Conservation (phyloP, 2,888 invertebrate genomes). For the Sminthurides aquaticus region DNA sequence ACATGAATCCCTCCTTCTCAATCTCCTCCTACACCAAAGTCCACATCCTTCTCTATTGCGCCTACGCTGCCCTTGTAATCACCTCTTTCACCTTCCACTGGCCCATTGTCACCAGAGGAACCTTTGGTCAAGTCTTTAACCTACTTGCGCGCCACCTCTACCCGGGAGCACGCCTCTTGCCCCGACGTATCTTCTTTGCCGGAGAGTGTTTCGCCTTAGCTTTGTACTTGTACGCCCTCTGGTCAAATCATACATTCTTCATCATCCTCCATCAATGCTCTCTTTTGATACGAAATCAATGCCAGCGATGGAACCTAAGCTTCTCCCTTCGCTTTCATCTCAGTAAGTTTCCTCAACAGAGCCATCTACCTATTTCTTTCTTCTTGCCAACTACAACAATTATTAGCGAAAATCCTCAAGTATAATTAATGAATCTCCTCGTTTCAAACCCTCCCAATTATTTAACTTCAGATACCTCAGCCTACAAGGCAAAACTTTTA, state of each 20-base stretch:
- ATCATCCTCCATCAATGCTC: conserved; percentile 11
- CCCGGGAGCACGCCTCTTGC: background rate
- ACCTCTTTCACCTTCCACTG: conserved; percentile 1
- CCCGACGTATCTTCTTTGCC: background rate
- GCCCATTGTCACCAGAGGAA: conserved; percentile 9
- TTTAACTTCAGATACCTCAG: background rate
- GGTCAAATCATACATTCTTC: conserved; percentile 10
- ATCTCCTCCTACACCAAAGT: background rate
- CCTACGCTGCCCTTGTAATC: background rate
- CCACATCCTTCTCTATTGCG: background rate
- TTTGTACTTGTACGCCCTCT: conserved; percentile 7
- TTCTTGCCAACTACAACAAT: background rate
- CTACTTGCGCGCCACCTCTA: conserved; percentile 7
- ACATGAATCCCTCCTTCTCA: background rate
- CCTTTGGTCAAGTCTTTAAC: conserved; percentile 9
- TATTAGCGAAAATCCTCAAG: no score
- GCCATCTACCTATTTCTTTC: background rate
- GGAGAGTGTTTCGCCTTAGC: background rate
- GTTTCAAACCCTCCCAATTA: no score
- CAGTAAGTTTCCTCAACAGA: background rate
- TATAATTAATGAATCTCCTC: no score
- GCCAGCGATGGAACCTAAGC: conserved; percentile 8
- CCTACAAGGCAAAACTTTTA: conserved; percentile 2
- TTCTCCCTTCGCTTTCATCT: conserved; percentile 6
- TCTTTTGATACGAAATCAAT: conserved; percentile 1